Evolutionary conservation across 2,888 invertebrate species (phyloP).

Genomic region (Tridacna crocea): DNA sequence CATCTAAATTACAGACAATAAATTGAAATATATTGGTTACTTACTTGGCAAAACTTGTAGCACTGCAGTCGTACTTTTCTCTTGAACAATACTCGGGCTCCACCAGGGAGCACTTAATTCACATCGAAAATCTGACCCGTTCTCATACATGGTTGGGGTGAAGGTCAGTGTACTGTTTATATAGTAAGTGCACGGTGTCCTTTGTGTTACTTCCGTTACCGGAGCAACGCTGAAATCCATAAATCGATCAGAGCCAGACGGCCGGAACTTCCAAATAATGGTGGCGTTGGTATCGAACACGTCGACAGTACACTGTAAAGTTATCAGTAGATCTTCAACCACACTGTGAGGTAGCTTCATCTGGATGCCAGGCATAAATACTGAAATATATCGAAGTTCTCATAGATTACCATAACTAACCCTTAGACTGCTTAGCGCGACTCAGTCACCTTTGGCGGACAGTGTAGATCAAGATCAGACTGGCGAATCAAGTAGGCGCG

Average conservation of each 20-base stretch:
- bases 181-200: constrained; percentile 46
- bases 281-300: constrained; percentile 52
- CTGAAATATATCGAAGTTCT: constrained; percentile 41
- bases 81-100: constrained; percentile 39
- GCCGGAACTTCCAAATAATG: constrained; percentile 62
- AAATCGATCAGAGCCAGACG: constrained; percentile 29
- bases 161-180: constrained; percentile 62
- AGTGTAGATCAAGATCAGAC: too few species aligned
- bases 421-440: too few species aligned
- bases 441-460: too few species aligned
- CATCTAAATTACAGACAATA: too few species aligned
- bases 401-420: too few species aligned
- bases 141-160: constrained; percentile 61
- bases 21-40: not conserved
- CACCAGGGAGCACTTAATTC: constrained; percentile 31
- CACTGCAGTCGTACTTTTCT: constrained; percentile 15
- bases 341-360: constrained; percentile 61
- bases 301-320: constrained; percentile 57
- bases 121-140: constrained; percentile 66
- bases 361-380: constrained; percentile 52
- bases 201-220: constrained; percentile 32
- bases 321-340: constrained; percentile 53
- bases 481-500: too few species aligned
- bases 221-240: constrained; percentile 64
- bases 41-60: constrained; percentile 55